Percentiles rank a stretch among this genome's conserved stretches.
Evolutionary conservation across 1,140 invertebrate species (phyloP).

Genomic region (Penaeus japonicus): DNA sequence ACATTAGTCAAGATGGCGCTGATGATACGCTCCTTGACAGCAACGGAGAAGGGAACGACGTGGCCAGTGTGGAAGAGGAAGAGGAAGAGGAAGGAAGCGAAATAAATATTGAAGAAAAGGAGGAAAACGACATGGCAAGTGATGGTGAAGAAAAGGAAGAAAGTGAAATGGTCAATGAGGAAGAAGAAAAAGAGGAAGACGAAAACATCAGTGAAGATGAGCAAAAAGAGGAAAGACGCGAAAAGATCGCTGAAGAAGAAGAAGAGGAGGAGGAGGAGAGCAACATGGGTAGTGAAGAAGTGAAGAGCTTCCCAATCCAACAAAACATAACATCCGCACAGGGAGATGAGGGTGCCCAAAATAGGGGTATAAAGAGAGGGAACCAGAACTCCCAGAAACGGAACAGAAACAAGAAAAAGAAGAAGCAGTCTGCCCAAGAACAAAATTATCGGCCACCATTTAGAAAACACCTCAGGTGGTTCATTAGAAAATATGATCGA

Average conservation of each 20-base stretch:
- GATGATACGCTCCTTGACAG: no score
- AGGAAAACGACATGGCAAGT: no score
- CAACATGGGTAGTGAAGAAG: no score
- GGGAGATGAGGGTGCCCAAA: no score
- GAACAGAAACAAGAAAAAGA: neutral
- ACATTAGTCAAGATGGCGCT: no score
- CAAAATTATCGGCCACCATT: neutral
- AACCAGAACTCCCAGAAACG: no score
- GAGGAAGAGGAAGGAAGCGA: neutral
- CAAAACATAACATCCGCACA: no score
- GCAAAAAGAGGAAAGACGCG: neutral
- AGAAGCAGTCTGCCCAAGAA: neutral
- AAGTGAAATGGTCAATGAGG: neutral
- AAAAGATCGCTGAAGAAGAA: neutral
- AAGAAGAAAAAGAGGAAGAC: neutral
- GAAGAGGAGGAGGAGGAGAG: no score
- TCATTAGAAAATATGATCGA: conserved; percentile 7
- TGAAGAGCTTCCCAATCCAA: no score
- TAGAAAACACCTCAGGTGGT: conserved; percentile 11
- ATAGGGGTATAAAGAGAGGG: no score
- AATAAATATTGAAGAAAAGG: neutral
- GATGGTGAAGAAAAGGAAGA: conserved; percentile 6
- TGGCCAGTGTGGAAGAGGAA: conserved; percentile 19
- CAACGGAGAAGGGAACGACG: neutral
- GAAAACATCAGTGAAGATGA: neutral